phyloP scores from a whole-genome alignment of 2,113 vertebrate genomes.

The Oreochromis spilurus region DNA sequence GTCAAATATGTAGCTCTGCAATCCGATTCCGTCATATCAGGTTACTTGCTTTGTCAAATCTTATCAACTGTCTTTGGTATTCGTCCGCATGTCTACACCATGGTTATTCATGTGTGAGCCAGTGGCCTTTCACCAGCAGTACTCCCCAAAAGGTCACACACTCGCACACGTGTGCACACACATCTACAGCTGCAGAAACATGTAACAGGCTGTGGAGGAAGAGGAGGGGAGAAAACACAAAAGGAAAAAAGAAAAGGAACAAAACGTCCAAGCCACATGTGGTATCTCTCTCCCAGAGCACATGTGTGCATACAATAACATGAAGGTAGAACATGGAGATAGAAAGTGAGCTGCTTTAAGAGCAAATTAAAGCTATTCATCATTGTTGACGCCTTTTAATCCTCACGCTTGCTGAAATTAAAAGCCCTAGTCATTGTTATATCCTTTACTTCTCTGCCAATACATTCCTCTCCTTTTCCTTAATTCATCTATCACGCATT shows the following conservation, averaged over 20 bases:
- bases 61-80: constrained; percentile 34
- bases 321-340: constrained; percentile 15
- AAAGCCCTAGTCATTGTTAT: constrained; percentile 35
- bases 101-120: constrained; percentile 56
- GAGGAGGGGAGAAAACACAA: not conserved
- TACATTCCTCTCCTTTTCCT: not conserved
- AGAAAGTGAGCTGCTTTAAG: constrained; percentile 19
- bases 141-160: constrained; percentile 47
- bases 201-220: not conserved
- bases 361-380: constrained; percentile 69
- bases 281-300: not conserved
- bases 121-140: constrained; percentile 54
- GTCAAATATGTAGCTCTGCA: not conserved
- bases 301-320: not conserved
- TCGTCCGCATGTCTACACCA: constrained; percentile 41
- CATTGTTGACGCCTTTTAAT: constrained; percentile 55
- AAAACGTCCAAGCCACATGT: constrained; percentile 10
- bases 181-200: not conserved
- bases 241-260: not conserved
- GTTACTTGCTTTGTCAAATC: constrained; percentile 29
- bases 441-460: not conserved
- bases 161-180: not conserved
- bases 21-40: constrained; percentile 29
- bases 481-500: constrained; percentile 5
- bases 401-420: constrained; percentile 23